Evolutionary conservation across 2,888 invertebrate genomes (phyloP), one percentile per base, ranked within the genome.

Genomic region (Orthosia gothica): DNA sequence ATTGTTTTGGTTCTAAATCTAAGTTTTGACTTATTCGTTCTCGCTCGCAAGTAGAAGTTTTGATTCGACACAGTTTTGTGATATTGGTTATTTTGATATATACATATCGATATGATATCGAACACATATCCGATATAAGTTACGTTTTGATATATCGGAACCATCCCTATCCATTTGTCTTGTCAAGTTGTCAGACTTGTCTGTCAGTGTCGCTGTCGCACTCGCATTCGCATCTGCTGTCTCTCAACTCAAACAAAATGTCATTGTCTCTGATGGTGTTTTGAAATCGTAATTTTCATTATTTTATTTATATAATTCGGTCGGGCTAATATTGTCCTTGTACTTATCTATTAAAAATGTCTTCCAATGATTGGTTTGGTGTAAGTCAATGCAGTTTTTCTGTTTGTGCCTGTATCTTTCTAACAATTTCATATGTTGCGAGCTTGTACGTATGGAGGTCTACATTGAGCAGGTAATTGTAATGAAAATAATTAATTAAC

Each of bases 391-490:
- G 98, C 91, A 90, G 97, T 83, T 96, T 97, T 88, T 97, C 98
- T 68, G 96, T 98, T 88, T 93, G 97, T 82, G 97, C 98, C 85
- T 98, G 99, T 95, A 96, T 98, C 84, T 95, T 98, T 79, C 97
- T 99, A 88, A 98, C 99, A 16, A 93, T 98, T 84, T 96, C 98
- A 54, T 99, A 98, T 96, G 98, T 99, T 83, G 98, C 98, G 74
- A 99, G 99, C 95, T 97, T 99, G 76, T 99, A 99, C 93, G 97
- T 99, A 69, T 99, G 99, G 99, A 98, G 97, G 89, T 97, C 97
- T 74, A 97, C 97, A 89, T 97, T 98, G 88, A 97, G 97, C 97
- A 98, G 98, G 98, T 98, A 97, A 91, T 73, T 74, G 47, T 18
- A 58, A 68, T 58, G 11, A 47, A 55, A 63, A 65, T 26, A 15